Conservation (phyloP, 2,113 vertebrate genomes). For the Petrocephalus zakoni region DNA sequence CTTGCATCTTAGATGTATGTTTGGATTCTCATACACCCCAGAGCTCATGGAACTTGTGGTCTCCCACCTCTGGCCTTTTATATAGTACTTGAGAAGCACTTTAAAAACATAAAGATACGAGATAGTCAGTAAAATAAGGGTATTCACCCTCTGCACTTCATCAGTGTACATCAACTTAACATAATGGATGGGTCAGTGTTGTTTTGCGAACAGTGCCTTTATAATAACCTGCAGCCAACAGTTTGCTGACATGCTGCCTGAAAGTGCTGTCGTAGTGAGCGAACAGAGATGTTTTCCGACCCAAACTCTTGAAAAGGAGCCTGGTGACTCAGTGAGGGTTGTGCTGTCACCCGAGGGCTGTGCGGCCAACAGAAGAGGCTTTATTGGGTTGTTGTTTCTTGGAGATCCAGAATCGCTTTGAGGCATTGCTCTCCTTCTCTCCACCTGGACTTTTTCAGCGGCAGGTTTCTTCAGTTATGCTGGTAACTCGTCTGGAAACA, state of each 20-base stretch:
- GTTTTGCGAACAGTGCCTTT: neutral
- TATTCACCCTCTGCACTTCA: neutral
- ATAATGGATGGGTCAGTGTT: neutral
- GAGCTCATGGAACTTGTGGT: neutral
- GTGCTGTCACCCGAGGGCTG: neutral
- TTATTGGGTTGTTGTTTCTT: neutral
- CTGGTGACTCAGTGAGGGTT: neutral
- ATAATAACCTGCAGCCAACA: neutral
- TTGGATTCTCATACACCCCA: neutral
- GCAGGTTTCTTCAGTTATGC: neutral
- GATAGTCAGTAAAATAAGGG: neutral
- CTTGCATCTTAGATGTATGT: neutral
- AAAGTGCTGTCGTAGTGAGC: neutral
- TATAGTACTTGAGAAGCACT: neutral
- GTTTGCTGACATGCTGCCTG: neutral
- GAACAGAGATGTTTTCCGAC: neutral
- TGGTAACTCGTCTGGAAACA: neutral
- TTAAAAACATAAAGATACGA: neutral
- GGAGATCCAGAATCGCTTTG: neutral
- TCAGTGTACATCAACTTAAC: neutral
- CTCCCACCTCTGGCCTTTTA: neutral
- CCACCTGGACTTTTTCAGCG: neutral
- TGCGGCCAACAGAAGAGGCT: neutral
- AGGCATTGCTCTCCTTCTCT: neutral
- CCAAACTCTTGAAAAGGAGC: neutral